A percentile compares a stretch with the other conserved stretches of the same genome.
Evolutionary conservation across 37 sponge, comb jelly and placozoan genomes (phyloP).

Genomic region (Eunapius fragilis): DNA sequence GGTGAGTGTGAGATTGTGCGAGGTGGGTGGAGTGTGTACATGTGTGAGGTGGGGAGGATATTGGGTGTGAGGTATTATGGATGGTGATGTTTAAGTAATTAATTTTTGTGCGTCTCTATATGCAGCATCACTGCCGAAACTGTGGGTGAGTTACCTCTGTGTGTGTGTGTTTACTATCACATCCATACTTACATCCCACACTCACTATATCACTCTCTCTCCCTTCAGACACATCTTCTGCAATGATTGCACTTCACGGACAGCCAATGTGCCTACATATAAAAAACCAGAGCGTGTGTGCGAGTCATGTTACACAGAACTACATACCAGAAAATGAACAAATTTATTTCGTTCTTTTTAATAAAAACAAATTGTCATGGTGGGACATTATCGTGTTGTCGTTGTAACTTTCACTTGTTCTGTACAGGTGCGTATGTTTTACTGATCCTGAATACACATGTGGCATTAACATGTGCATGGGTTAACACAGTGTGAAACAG

Average conservation of each 20-base stretch:
- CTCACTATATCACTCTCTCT: no score
- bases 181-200: not conserved
- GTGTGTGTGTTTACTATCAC: constrained; percentile 9
- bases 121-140: constrained; percentile 79
- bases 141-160: constrained; percentile 72
- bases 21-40: not conserved
- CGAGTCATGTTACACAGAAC: constrained; percentile 49
- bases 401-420: no score
- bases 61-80: not conserved
- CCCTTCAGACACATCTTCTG: constrained; percentile 67
- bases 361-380: no score
- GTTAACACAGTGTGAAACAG: no score
- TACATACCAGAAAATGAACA: constrained; percentile 1
- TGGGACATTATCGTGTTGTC: no score
- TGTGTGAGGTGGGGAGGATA: not conserved
- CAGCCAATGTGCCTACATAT: constrained; percentile 36
- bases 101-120: no score
- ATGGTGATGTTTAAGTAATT: no score
- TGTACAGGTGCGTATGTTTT: no score
- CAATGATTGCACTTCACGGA: constrained; percentile 42
- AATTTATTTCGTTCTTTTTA: no score
- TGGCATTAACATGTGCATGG: no score
- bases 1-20: no score
- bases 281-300: constrained; percentile 81
- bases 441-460: no score